phyloP scores from a whole-genome alignment of 2,113 vertebrate species.

The Tragelaphus imberbis region DNA sequence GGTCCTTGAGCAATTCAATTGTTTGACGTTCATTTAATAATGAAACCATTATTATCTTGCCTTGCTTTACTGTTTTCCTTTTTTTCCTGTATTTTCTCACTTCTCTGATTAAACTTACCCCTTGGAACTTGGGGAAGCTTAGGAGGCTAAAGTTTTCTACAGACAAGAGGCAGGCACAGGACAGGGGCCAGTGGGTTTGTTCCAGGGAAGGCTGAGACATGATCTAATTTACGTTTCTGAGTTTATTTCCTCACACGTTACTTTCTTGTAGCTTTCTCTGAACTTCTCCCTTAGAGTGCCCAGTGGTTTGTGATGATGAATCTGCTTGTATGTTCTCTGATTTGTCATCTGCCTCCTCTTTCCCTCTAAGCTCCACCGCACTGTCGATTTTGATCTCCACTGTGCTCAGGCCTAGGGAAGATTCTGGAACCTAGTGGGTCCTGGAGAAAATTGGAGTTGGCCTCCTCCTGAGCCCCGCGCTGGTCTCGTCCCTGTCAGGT shows the following conservation, averaged over 20 bases:
- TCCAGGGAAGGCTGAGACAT: background rate
- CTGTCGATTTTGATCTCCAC: background rate
- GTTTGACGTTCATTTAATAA: background rate
- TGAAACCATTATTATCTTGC: background rate
- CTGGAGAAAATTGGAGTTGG: background rate
- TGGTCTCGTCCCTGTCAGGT: accelerated
- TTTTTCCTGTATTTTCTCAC: background rate
- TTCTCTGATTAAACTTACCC: background rate
- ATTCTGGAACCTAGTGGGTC: background rate
- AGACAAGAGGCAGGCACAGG: background rate
- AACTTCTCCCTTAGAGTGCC: background rate
- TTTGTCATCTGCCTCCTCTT: background rate
- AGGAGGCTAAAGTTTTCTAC: background rate
- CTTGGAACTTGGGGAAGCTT: background rate
- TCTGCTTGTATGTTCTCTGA: background rate
- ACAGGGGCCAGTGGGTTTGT: background rate
- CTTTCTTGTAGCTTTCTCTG: background rate
- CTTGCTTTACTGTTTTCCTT: background rate
- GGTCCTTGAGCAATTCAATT: background rate
- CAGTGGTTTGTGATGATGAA: too few relatives aligned
- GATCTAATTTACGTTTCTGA: accelerated
- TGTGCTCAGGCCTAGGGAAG: background rate
- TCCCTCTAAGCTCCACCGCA: background rate
- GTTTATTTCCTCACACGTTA: background rate
- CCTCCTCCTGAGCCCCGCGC: background rate